A percentile compares a stretch with the other conserved stretches of the same genome.
Conservation (phyloP, 2,797 vertebrate species). For the Onychomys arenicola region DNA sequence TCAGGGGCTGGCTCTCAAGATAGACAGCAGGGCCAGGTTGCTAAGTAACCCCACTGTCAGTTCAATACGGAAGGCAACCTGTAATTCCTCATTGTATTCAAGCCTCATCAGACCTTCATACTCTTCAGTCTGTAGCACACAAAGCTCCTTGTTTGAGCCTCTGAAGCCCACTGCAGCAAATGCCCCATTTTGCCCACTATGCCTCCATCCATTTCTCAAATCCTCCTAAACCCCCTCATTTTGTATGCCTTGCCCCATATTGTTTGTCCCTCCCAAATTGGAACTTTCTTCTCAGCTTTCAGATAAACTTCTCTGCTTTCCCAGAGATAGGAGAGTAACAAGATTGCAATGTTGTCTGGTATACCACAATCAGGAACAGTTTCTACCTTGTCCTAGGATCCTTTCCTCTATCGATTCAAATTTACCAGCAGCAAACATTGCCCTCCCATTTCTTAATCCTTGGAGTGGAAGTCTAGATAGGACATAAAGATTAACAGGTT, state of each 20-base stretch:
- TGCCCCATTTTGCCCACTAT: no score
- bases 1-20: neutral
- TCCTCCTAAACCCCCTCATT: neutral
- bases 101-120: neutral
- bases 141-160: neutral
- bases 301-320: neutral
- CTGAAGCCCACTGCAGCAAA: neutral
- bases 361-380: neutral
- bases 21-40: neutral
- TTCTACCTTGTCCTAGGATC: neutral
- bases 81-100: neutral
- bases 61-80: neutral
- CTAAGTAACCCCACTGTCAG: neutral
- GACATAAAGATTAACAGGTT: neutral
- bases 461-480: neutral
- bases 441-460: neutral
- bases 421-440: neutral
- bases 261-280: neutral
- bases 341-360: neutral
- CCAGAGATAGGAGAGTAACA: neutral
- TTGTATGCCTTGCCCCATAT: neutral
- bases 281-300: neutral
- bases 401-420: neutral
- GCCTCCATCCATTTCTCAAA: neutral
- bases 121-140: neutral